Base-by-base conservation (phyloP, 2,888 invertebrate species). In the Drosophila mayaguana region DNA sequence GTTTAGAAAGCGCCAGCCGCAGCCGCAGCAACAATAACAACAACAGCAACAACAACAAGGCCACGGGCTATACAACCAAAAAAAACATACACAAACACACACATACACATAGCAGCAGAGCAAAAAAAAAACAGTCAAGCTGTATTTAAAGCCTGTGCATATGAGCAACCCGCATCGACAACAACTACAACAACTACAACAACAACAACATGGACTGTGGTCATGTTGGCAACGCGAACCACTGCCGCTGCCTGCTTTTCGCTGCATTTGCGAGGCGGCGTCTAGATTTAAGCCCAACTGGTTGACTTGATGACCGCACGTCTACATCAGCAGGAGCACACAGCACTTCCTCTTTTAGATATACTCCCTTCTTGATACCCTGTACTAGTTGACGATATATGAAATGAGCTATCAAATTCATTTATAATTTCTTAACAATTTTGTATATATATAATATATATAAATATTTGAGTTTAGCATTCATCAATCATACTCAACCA, bases 1-100 rank as follows among this genome's bases (percentile, higher is more conserved):
- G 87, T 83, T 85, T 88, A 83, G 80, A 81, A 81, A 81, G 72
- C 67, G 76, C 63, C 80, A 78, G 75, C 82, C 62, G 18, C 71
- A 86, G 86, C 75, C 78, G 57, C 86, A 83, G 65, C 72, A 63
- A 61, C 46, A 16, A 22, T 50, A 28, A 56, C 72, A 67, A 54
- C 72, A 67, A 54, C 70, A 59, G 36, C 53, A 28, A 56, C 72
- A 67, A 54, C 72, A 67, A 54, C 70, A 59, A 40, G 62, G 57
- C 70, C 48, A 46, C 28, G 32, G 46, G 67, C 48, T 42, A 75
- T 36, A 81, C 65, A 55, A 32, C 32, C 61, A 34, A 25, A 54
- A 54, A 25, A 53, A 34, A 34, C 59, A 48, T 28, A 60, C 62
- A 48, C n/a, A 28, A 18, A 64, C 43, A 14, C 22, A 45, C 80